phyloP scores from a whole-genome alignment of 2,113 vertebrate species.

The Clarias magur region DNA sequence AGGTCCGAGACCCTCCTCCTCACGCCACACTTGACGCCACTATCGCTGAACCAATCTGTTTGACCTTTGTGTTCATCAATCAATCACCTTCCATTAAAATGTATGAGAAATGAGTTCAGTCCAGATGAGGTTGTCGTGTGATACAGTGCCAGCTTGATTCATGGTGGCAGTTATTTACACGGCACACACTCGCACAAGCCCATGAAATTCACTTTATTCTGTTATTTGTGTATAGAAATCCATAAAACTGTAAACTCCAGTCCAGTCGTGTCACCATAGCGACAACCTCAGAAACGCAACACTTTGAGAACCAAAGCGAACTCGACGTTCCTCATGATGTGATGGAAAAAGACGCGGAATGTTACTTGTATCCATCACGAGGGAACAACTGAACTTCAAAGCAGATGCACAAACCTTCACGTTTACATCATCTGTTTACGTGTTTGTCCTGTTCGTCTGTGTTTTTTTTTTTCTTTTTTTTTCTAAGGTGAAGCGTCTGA shows the following conservation, averaged over 20 bases:
- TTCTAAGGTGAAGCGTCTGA: neutral
- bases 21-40: neutral
- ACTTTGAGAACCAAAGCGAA: conserved; percentile 67
- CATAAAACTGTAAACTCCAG: neutral
- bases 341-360: conserved; percentile 76
- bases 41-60: neutral
- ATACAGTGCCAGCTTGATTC: neutral
- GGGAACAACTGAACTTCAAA: neutral
- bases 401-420: neutral
- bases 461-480: conserved; percentile 1
- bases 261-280: conserved; percentile 44
- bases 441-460: neutral
- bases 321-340: conserved; percentile 78
- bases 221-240: conserved; percentile 3
- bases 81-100: neutral
- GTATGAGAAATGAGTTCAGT: neutral
- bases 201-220: neutral
- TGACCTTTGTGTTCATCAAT: neutral
- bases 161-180: neutral
- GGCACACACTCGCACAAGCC: neutral
- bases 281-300: neutral
- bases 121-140: neutral
- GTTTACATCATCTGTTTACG: neutral
- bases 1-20: conserved; percentile 74
- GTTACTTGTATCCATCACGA: neutral